Percentiles rank a stretch among this genome's conserved stretches.
Evolutionary conservation across 1,140 invertebrate species (phyloP).

Genomic region (Drosophila nasuta): DNA sequence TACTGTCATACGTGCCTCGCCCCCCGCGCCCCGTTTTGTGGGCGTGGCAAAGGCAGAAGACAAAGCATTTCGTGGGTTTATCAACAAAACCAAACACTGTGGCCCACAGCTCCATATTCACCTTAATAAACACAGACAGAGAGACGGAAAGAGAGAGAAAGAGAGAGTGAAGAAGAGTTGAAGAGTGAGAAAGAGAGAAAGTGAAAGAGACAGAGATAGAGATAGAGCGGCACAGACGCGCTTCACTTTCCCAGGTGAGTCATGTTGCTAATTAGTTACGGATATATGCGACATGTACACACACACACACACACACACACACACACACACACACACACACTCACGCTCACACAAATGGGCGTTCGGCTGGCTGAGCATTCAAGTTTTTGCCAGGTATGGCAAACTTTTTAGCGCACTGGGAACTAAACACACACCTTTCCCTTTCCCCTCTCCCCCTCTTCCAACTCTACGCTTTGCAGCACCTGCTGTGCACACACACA

Average conservation of each 20-base stretch:
- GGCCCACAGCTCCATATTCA: slow-evolving; percentile 26
- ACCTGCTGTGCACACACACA: neutral
- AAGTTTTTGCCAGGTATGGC: slow-evolving; percentile 45
- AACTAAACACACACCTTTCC: slow-evolving; percentile 13
- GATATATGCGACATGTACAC: slow-evolving; percentile 65
- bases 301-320: slow-evolving; percentile 15
- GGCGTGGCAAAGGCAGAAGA: slow-evolving; percentile 3
- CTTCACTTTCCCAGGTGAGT: slow-evolving; percentile 64
- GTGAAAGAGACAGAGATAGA: neutral
- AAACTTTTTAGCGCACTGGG: slow-evolving; percentile 60
- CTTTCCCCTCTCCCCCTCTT: neutral
- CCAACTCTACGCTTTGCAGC: no score
- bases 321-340: slow-evolving; percentile 23
- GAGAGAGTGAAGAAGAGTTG: neutral
- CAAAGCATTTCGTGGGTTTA: slow-evolving; percentile 70
- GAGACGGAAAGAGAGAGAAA: neutral
- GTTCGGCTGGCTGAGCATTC: slow-evolving; percentile 32
- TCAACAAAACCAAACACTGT: slow-evolving; percentile 40
- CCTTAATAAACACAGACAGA: slow-evolving; percentile 42
- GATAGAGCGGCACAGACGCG: neutral
- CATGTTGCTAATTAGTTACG: slow-evolving; percentile 81
- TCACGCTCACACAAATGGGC: slow-evolving; percentile 9
- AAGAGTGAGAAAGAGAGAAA: neutral
- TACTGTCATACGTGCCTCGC: slow-evolving; percentile 48
- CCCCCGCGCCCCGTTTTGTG: neutral